Evolutionary conservation across 2,797 vertebrate genomes (phyloP).

Genomic region (Oryzias sinensis): DNA sequence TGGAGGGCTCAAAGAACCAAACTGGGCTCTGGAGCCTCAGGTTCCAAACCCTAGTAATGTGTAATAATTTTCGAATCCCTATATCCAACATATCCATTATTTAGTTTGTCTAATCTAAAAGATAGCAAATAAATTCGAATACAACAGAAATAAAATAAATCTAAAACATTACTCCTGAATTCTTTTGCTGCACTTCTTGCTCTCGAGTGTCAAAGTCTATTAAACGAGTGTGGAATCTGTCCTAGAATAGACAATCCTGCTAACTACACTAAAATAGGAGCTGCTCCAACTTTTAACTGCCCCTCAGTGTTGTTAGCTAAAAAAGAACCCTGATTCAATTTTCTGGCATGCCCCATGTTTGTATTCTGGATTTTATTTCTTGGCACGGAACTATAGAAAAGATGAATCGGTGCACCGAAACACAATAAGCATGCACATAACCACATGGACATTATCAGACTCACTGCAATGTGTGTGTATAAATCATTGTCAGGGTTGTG

Average conservation of each 20-base stretch:
- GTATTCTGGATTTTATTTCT: slow-evolving; percentile 43
- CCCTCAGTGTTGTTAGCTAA: slow-evolving; percentile 52
- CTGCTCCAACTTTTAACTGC: slow-evolving; percentile 54
- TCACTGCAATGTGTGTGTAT: slow-evolving; percentile 36
- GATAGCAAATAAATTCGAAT: slow-evolving; percentile 10
- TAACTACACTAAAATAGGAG: slow-evolving; percentile 41
- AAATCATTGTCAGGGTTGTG: slow-evolving; percentile 48
- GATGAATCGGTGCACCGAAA: slow-evolving; percentile 53
- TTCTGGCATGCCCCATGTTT: slow-evolving; percentile 45
- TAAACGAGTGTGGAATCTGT: slow-evolving; percentile 42
- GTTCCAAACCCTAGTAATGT: too few relatives aligned
- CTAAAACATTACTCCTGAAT: slow-evolving; percentile 17
- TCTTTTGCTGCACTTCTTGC: slow-evolving; percentile 2
- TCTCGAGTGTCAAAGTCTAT: slow-evolving; percentile 22
- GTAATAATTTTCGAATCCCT: too few relatives aligned
- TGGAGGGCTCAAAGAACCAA: too few relatives aligned
- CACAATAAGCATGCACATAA: slow-evolving; percentile 46
- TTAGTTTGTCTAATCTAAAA: too few relatives aligned
- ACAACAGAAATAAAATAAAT: slow-evolving; percentile 24
- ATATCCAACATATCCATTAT: too few relatives aligned
- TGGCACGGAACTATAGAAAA: slow-evolving; percentile 40
- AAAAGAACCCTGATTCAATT: slow-evolving; percentile 60
- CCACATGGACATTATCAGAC: slow-evolving; percentile 40
- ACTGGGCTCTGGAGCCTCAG: too few relatives aligned
- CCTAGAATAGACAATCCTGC: slow-evolving; percentile 43